Conservation (phyloP, 2,888 invertebrate genomes). For the Macaria liturata region DNA sequence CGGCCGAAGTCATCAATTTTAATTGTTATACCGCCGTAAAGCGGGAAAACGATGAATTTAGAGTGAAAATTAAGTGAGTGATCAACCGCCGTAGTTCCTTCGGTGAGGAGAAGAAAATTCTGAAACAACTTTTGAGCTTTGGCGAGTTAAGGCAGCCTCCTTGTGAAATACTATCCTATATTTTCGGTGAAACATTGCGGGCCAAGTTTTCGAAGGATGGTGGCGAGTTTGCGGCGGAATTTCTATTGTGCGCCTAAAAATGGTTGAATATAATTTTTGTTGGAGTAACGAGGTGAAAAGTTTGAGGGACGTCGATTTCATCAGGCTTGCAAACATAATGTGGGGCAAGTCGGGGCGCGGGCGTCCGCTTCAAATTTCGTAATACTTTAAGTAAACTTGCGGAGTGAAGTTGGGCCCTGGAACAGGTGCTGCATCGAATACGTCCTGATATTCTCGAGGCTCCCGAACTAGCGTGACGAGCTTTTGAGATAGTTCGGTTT, state of each 20-base stretch:
- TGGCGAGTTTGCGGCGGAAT: slow-evolving; percentile 27
- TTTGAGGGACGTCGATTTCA: slow-evolving; percentile 60
- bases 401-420: slow-evolving; percentile 65
- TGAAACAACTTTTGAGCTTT: slow-evolving; percentile 56
- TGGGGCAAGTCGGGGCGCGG: slow-evolving; percentile 53
- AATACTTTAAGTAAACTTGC: slow-evolving; percentile 77
- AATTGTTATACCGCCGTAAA: slow-evolving; percentile 35
- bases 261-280: slow-evolving; percentile 50
- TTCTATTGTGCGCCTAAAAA: slow-evolving; percentile 49
- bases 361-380: slow-evolving; percentile 69
- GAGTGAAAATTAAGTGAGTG: slow-evolving; percentile 41
- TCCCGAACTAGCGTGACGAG: slow-evolving; percentile 44
- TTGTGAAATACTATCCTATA: slow-evolving; percentile 62
- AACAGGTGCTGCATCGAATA: slow-evolving; percentile 74
- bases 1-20: slow-evolving; percentile 36
- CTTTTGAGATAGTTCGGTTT: slow-evolving; percentile 14
- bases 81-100: slow-evolving; percentile 34
- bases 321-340: slow-evolving; percentile 69
- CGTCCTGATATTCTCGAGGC: slow-evolving; percentile 58
- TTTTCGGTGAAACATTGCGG: slow-evolving; percentile 51
- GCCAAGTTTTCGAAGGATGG: slow-evolving; percentile 47
- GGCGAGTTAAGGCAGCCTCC: slow-evolving; percentile 54
- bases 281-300: slow-evolving; percentile 57
- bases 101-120: slow-evolving; percentile 42
- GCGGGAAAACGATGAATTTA: slow-evolving; percentile 35